A percentile compares a stretch with the other conserved stretches of the same genome.
These are phyloP conservation scores for Andrena haemorrhoa DNA, from an alignment of 2,888 invertebrate species.

Conservation along the genomic window DNA sequence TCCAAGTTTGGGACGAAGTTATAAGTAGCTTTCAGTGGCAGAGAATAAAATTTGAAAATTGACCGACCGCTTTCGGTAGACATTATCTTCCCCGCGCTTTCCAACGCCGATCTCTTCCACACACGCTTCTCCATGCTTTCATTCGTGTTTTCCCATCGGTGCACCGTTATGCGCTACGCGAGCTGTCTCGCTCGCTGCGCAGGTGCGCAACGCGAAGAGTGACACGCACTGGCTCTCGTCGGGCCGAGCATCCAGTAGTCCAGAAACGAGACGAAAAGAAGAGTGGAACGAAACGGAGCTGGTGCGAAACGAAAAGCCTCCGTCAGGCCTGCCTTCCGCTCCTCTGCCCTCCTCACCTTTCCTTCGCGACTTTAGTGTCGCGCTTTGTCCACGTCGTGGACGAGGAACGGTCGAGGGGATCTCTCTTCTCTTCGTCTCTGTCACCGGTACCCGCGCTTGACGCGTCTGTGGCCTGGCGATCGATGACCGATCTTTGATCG, in stretches of 20 bases:
- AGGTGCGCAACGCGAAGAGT: conserved; percentile 62
- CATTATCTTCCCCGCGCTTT: background rate
- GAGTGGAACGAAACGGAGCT: conserved; percentile 42
- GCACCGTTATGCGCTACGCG: conserved; percentile 76
- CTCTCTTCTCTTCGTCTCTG: conserved; percentile 39
- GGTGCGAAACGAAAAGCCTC: conserved; percentile 18
- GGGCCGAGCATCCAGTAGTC: background rate
- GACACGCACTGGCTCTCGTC: conserved; percentile 14
- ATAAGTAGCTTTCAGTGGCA: background rate
- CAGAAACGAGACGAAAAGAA: conserved; percentile 42
- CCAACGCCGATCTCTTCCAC: background rate
- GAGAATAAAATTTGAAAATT: background rate
- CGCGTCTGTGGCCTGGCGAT: conserved; percentile 40
- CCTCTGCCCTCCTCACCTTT: background rate
- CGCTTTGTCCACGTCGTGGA: conserved; percentile 47
- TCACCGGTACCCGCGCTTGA: conserved; percentile 37
- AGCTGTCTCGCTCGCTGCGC: conserved; percentile 68
- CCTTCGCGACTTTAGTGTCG: background rate
- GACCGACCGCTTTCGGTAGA: background rate
- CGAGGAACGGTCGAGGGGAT: conserved; percentile 30
- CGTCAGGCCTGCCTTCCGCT: background rate
- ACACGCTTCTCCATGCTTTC: conserved; percentile 15
- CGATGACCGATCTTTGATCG: conserved; percentile 54
- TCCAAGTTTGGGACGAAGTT: background rate
- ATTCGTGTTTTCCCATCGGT: conserved; percentile 42